phyloP scores from a whole-genome alignment of 2,888 invertebrate genomes.

The Sicus ferrugineus region DNA sequence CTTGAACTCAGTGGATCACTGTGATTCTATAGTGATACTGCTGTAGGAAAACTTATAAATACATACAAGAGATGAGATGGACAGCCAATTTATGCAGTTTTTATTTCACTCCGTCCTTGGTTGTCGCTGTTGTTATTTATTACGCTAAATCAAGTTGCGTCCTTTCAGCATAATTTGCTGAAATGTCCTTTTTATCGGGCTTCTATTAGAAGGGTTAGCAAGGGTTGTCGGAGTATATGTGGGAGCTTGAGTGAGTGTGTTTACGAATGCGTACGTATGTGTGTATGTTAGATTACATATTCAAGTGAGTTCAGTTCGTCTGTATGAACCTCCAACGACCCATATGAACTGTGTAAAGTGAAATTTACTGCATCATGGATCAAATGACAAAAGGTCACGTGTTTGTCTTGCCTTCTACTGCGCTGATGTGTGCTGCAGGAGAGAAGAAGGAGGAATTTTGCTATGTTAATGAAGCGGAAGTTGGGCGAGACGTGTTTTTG shows the following conservation, averaged over 20 bases:
- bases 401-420: constrained; percentile 20
- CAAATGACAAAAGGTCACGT: constrained; percentile 32
- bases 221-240: not conserved
- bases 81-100: too few relatives aligned
- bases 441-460: not conserved
- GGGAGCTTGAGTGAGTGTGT: not conserved
- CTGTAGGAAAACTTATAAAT: too few relatives aligned
- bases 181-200: constrained; percentile 24
- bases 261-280: not conserved
- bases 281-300: constrained; percentile 17
- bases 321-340: constrained; percentile 21
- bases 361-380: constrained; percentile 27
- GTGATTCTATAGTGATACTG: too few relatives aligned
- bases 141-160: constrained; percentile 41
- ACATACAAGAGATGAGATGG: too few relatives aligned
- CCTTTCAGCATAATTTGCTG: constrained; percentile 34
- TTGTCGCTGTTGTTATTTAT: not conserved
- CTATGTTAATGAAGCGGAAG: constrained; percentile 31
- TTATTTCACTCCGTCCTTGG: not conserved
- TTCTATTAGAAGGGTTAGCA: constrained; percentile 11
- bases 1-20: too few relatives aligned
- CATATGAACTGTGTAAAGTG: constrained; percentile 20
- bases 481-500: constrained; percentile 32
- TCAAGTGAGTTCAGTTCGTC: too few relatives aligned
- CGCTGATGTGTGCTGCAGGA: not conserved